Conservation (phyloP, 2,797 vertebrate species). For the Sebastes paucispinis region DNA sequence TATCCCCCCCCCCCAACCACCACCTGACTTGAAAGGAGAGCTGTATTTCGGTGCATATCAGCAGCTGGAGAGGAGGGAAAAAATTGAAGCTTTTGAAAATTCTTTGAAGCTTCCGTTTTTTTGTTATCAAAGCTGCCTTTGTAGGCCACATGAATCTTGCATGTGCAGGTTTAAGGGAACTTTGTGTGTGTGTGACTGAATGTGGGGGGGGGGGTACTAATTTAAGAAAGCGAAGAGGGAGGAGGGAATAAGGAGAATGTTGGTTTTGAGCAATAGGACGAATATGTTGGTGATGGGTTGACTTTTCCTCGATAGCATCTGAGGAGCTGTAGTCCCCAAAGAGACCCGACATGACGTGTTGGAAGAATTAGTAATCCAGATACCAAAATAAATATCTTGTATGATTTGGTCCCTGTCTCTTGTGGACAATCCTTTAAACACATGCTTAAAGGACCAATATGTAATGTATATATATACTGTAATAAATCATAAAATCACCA, state of each 20-base stretch:
- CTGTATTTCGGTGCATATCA: slow-evolving; percentile 19
- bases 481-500: too few species aligned
- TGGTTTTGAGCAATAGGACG: neutral
- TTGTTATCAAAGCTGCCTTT: slow-evolving; percentile 75
- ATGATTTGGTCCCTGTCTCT: too few species aligned
- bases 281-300: neutral
- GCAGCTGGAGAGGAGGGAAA: slow-evolving; percentile 1
- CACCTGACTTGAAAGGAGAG: slow-evolving; percentile 40
- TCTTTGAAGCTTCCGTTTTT: slow-evolving; percentile 71
- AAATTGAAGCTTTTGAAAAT: slow-evolving; percentile 55
- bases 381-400: too few species aligned
- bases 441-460: too few species aligned
- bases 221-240: neutral
- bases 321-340: neutral
- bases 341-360: too few species aligned
- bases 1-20: neutral
- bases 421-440: too few species aligned
- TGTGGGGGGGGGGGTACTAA: neutral
- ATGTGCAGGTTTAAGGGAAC: slow-evolving; percentile 68
- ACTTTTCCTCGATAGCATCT: neutral
- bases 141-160: slow-evolving; percentile 71
- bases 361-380: too few species aligned
- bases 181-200: slow-evolving; percentile 17
- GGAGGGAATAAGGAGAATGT: neutral
- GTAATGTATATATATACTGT: too few species aligned